Evolutionary conservation across 2,888 invertebrate species (phyloP), one percentile per base, ranked within the genome.

Genomic region (Nasonia oneida): DNA sequence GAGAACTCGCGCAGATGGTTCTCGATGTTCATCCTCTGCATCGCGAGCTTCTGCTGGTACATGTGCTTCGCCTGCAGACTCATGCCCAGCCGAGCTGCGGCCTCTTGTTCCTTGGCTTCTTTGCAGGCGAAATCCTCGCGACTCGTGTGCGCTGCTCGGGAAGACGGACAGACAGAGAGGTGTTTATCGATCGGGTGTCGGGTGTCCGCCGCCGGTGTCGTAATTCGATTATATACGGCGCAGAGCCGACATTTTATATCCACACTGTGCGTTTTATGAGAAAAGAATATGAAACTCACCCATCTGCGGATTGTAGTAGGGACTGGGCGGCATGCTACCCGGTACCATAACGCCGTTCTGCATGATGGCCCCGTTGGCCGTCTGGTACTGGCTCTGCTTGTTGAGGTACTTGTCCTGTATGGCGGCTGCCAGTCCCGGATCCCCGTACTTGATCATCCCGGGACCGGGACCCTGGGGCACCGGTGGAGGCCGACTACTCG

Each of bases 11-110:
- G 88, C 23, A 93, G 86, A 80, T 92, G 91, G 85, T 90, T 92
- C 67, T 93, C 93, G 81, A 93, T 77, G 3, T 91, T 90, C 70
- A 89, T 90, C 77, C 91, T 89, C 81, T 93, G 92, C 89, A 93
- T 91, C 0, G 92, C 91, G 50, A 91, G 90, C 80, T 93, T 93
- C 61, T 92, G 91, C 33, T 93, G 91, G 83, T 92, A 92, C 64
- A 91, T 88, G 85, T 92, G 91, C 6, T 90, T 90, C 0, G 90
- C 81, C 37, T 90, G 88, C 39, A 89, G 87, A 29, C 88, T 84
- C 67, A 87, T 87, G 8, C 53, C 57, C 15, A 81, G 86, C 0
- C 80, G 70, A 33, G 67, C 23, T 3, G 67, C 67, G 0, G 57
- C 75, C 1, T 81, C 84, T 37, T 64, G 81, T 0, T 86, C 86